Base-by-base conservation (phyloP, 1,140 invertebrate genomes). In the Metaphire vulgaris region DNA sequence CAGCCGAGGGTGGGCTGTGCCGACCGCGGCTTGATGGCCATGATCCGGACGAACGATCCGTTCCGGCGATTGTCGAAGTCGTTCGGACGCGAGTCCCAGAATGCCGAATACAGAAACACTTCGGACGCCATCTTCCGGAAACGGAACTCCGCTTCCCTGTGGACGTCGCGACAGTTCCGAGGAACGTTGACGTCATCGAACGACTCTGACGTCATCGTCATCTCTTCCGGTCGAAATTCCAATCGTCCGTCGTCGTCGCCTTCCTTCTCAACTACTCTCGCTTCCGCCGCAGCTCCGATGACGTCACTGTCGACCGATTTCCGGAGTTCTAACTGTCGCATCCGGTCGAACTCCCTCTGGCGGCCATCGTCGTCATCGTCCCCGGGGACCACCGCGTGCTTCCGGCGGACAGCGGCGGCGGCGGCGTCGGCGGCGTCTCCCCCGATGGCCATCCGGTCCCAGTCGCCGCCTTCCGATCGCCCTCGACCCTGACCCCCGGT, bases 51-150 rank as follows among this genome's bases (percentile, higher is more conserved):
- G 30, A 31, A 32, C 33, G 65, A 70, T 33, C 77, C 73, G 31
- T 74, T 70, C 21, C 15, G 65, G 33, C 65, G 66, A 41, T 75
- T 71, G 29, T 78, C 77, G 33, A 78, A 78, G 74, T 78, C 77
- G 71, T 78, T 78, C 15, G 21, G 32, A 14, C 77, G 73, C 14
- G 14, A 34, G 33, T 78, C 77, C 6, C 29, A 75, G 77, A 34
- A 78, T 12, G 69, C 73, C 1, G 77, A 78, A 41, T 41, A 78
- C 15, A 78, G 26, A 32, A 69, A 33, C 2, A 74, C 26, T 2
- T 69, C 31, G 0, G 41, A n/a, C 33, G 29, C 31, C 21, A 67
- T 2, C 56, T 26, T 33, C n/a, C 30, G 29, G n/a, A 70, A 56
- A 15, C 2, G 33, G 16, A 33, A 34, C 29, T 76, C 64, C 2